These are phyloP conservation scores for Tenualosa ilisha DNA, from an alignment of 2,797 vertebrate species.

Conservation along the genomic window DNA sequence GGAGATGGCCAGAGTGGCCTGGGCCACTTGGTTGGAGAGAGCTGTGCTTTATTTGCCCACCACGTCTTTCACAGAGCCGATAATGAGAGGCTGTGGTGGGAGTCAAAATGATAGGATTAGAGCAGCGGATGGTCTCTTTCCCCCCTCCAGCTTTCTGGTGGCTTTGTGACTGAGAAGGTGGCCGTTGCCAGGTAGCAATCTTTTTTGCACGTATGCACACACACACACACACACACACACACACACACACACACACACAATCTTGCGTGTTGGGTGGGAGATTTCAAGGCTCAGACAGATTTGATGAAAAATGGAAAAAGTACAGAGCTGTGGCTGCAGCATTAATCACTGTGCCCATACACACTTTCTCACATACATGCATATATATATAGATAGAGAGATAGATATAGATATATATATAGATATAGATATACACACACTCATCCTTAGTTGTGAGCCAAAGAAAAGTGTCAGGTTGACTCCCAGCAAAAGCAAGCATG, in stretches of 20 bases:
- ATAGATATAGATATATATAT: background rate
- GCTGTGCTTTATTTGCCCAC: constrained; percentile 23
- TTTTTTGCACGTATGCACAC: background rate
- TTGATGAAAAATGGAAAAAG: constrained; percentile 42
- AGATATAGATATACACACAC: background rate
- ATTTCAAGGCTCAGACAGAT: constrained; percentile 34
- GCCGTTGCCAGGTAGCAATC: constrained; percentile 22
- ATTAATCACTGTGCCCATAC: constrained; percentile 35
- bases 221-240: background rate
- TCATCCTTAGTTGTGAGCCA: background rate
- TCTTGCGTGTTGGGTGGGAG: background rate
- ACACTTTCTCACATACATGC: background rate
- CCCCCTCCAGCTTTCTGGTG: background rate
- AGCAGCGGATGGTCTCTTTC: background rate
- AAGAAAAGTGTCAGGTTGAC: background rate
- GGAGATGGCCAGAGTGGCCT: background rate
- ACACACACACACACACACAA: background rate
- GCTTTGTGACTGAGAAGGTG: constrained; percentile 25
- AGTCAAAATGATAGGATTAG: constrained; percentile 43
- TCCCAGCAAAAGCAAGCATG: background rate
- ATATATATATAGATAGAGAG: background rate
- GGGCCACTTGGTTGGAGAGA: background rate
- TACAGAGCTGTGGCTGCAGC: background rate
- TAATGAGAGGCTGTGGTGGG: constrained; percentile 40
- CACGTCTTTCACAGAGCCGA: constrained; percentile 15